Conservation (phyloP, 2,797 vertebrate species). For the Protonibea diacanthus region DNA sequence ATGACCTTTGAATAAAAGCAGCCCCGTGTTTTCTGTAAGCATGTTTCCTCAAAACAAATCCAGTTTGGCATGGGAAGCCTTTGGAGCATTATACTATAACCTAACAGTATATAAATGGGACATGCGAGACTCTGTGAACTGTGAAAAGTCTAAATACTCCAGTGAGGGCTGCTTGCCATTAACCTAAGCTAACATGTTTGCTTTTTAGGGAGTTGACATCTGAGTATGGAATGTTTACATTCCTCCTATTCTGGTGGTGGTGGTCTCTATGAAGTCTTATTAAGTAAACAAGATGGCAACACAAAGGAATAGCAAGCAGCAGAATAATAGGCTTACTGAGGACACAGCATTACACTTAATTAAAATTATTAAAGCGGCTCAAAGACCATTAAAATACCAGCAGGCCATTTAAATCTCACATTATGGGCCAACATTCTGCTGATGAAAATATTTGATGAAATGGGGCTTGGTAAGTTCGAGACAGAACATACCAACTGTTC, state of each 20-base stretch:
- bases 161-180: constrained; percentile 11
- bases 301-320: constrained; percentile 15
- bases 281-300: constrained; percentile 17
- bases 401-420: constrained; percentile 14
- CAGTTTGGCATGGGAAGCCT: constrained; percentile 27
- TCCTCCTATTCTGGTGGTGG: constrained; percentile 10
- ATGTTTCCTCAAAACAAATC: constrained; percentile 75
- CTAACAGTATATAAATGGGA: constrained; percentile 8
- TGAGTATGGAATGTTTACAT: constrained; percentile 29
- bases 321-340: constrained; percentile 13
- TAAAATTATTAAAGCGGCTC: constrained; percentile 10
- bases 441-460: background rate
- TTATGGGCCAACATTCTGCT: background rate
- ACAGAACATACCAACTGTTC: background rate
- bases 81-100: constrained; percentile 5
- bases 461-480: background rate
- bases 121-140: constrained; percentile 5
- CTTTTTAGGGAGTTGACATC: constrained; percentile 23
- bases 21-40: constrained; percentile 74
- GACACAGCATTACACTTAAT: constrained; percentile 19
- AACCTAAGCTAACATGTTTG: constrained; percentile 29
- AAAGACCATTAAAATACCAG: constrained; percentile 30
- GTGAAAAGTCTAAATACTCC: constrained; percentile 13
- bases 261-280: constrained; percentile 6
- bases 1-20: constrained; percentile 66